Percentiles rank a stretch among this genome's conserved stretches.
Evolutionary conservation across 1,140 invertebrate species (phyloP).

Genomic region (Drosophila kikkawai): DNA sequence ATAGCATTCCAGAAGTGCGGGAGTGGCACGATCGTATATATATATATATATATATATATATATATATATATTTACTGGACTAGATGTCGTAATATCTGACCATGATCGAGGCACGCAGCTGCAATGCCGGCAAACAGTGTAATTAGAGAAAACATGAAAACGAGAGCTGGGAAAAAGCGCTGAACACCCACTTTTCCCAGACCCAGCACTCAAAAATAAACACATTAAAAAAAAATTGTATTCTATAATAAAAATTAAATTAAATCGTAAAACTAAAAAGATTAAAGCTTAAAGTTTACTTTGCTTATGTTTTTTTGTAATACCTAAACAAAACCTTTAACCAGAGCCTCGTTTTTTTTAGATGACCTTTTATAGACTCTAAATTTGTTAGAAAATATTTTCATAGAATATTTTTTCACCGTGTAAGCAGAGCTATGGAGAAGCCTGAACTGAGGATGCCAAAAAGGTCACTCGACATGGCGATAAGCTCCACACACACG

Average conservation of each 20-base stretch:
- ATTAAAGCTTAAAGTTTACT: not conserved
- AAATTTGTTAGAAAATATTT: not conserved
- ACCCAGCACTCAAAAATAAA: conserved; percentile 3
- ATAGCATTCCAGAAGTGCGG: not conserved
- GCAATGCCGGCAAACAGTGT: conserved; percentile 27
- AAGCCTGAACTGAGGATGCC: conserved; percentile 8
- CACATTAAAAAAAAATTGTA: conserved; percentile 2
- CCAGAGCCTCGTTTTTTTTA: not conserved
- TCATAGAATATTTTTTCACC: not conserved
- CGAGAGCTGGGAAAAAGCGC: conserved; percentile 22
- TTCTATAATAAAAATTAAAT: not conserved
- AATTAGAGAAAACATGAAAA: conserved; percentile 42
- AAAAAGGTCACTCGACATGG: conserved; percentile 33
- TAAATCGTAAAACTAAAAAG: not conserved
- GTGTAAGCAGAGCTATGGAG: not conserved
- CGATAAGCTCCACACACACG: conserved; percentile 20
- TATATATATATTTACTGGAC: not conserved
- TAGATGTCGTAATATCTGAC: conserved; percentile 16
- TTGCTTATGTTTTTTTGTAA: not conserved
- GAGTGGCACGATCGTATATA: conserved; percentile 1
- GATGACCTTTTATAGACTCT: not conserved
- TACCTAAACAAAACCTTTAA: not conserved
- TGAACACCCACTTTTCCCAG: conserved; percentile 19
- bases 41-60: too few species aligned
- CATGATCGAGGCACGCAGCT: conserved; percentile 44